Base-by-base conservation (phyloP, 1,140 invertebrate genomes). In the Ectropis grisescens region DNA sequence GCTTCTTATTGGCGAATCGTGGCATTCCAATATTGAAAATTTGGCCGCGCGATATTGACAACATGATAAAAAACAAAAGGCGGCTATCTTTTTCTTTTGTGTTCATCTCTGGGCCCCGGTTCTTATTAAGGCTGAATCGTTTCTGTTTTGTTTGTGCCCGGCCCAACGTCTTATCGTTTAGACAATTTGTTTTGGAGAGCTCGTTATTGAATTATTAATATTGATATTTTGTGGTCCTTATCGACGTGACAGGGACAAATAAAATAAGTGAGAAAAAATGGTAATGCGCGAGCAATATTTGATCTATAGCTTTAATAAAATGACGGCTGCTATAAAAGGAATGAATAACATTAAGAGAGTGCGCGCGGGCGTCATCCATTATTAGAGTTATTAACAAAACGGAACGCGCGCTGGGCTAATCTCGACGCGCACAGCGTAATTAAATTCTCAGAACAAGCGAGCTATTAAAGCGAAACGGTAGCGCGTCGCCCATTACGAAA, bases 1-100 rank as follows among this genome's bases (percentile, higher is more conserved):
- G 74, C 64, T 79, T 81, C 76, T 81, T 81, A 81, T 81, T 81
- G 76, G 76, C 69, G 72, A 72, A 78, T 76, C 76, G 69, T 65
- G 68, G 69, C 76, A 76, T 81, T 81, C 76, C 76, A 81, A 81
- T 81, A 79, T 81, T 67, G 74, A 79, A 81, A 81, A 81, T 81
- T 81, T 81, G 76, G 76, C 76, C 76, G 71, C 65, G 67, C 58
- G 74, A 81, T 81, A 79, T 81, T 81, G 76, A 81, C 74, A 75
- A 75, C 65, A 76, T 76, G 71, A 79, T 76, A 81, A 81, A 81
- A 78, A 81, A 76, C 67, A 72, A 78, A 68, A 58, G 70, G 50
- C 56, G 51, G 43, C 65, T 81, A 81, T 81, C 76, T 76, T 61
- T 65, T 75, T 79, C 74, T 81, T 81, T 81, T 81, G 69, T 81